phyloP scores from a whole-genome alignment of 1,140 invertebrate species.

The Drosophila tristis region DNA sequence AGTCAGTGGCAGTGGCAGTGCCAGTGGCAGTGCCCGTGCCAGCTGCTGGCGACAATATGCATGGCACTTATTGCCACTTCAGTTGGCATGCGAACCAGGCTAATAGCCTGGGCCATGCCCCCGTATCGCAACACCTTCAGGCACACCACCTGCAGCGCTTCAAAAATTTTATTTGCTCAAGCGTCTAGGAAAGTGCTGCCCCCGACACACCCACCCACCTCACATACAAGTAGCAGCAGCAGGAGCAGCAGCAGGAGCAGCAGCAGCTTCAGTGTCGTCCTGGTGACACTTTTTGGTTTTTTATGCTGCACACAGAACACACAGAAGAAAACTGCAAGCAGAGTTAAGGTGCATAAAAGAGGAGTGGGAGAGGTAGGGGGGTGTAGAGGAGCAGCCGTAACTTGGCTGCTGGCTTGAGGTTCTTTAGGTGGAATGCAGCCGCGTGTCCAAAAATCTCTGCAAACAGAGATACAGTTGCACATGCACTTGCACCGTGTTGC shows the following conservation, averaged over 20 bases:
- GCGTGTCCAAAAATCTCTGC: constrained; percentile 69
- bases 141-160: constrained; percentile 25
- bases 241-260: constrained; percentile 20
- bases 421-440: constrained; percentile 14
- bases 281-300: constrained; percentile 52
- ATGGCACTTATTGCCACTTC: constrained; percentile 80
- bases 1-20: constrained; percentile 10
- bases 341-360: constrained; percentile 19
- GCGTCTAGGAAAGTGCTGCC: constrained; percentile 31
- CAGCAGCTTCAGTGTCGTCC: constrained; percentile 46
- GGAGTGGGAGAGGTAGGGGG: constrained; percentile 1
- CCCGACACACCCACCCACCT: not conserved
- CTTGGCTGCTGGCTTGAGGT: constrained; percentile 26
- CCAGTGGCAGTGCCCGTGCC: constrained; percentile 19
- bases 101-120: constrained; percentile 47
- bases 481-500: constrained; percentile 24
- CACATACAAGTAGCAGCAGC: not conserved
- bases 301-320: constrained; percentile 17
- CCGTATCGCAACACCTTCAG: constrained; percentile 6
- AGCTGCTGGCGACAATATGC: constrained; percentile 71
- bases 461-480: constrained; percentile 34
- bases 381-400: constrained; percentile 39
- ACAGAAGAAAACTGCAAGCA: constrained; percentile 24
- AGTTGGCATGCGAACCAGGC: constrained; percentile 71
- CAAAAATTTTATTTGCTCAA: constrained; percentile 66